phyloP scores from a whole-genome alignment of 2,797 vertebrate genomes.

The Protonibea diacanthus region DNA sequence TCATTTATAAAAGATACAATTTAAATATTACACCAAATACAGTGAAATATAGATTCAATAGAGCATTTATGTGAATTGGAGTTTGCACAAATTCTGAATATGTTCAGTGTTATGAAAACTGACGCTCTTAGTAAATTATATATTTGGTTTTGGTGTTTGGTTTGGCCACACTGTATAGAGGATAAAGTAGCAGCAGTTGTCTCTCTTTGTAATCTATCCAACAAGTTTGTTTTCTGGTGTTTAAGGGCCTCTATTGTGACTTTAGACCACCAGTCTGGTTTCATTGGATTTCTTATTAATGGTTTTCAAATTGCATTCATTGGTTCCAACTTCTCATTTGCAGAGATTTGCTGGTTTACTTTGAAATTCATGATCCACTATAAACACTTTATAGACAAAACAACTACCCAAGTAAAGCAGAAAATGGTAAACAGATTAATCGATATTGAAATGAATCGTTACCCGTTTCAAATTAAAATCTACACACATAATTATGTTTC shows the following conservation, averaged over 20 bases:
- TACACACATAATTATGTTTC: background rate
- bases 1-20: background rate
- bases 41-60: background rate
- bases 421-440: slow-evolving; percentile 8
- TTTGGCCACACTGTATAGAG: background rate
- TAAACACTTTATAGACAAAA: too few species aligned
- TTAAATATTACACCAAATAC: background rate
- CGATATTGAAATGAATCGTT: background rate
- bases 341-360: background rate
- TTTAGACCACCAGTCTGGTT: background rate
- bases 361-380: too few species aligned
- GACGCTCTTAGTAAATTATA: too few species aligned
- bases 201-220: background rate
- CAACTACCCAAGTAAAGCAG: background rate
- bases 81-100: background rate
- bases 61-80: background rate
- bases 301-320: background rate
- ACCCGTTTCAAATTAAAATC: background rate
- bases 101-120: background rate
- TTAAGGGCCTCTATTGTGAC: background rate
- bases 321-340: background rate
- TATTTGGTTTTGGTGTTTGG: too few species aligned
- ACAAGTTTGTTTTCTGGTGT: background rate
- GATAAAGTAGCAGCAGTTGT: background rate
- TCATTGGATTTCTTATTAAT: background rate